phyloP scores from a whole-genome alignment of 1,140 invertebrate species.

The Arion vulgaris region DNA sequence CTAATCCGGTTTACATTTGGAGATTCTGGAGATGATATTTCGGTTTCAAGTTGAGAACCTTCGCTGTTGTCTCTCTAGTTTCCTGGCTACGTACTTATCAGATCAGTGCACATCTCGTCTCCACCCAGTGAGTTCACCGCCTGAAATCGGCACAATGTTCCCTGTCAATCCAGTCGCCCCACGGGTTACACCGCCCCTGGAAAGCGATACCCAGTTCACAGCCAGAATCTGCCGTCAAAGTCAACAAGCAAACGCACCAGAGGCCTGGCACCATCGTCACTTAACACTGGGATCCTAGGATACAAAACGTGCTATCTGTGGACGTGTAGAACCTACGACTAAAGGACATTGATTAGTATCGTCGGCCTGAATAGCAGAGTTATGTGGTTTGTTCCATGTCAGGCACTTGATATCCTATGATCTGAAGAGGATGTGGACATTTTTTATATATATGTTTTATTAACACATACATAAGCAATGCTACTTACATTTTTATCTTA shows the following conservation, averaged over 20 bases:
- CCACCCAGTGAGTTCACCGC: neutral
- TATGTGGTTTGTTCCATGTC: too few species aligned
- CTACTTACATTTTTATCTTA: too few species aligned
- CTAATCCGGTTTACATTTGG: too few species aligned
- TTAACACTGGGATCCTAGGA: neutral
- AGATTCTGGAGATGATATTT: too few species aligned
- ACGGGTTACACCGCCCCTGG: neutral
- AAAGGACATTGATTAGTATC: too few species aligned
- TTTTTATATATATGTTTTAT: too few species aligned
- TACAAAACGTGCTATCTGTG: constrained; percentile 1
- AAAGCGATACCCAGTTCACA: constrained; percentile 10
- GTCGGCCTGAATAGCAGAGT: too few species aligned
- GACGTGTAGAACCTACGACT: too few species aligned
- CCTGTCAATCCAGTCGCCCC: constrained; percentile 5
- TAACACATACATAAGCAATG: too few species aligned
- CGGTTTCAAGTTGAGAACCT: neutral
- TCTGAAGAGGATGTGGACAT: too few species aligned
- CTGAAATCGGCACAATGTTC: neutral
- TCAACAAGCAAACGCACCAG: constrained; percentile 13
- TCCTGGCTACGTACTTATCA: constrained; percentile 6
- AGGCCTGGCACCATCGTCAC: neutral
- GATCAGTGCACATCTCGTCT: neutral
- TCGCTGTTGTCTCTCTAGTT: neutral
- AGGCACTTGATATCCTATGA: too few species aligned
- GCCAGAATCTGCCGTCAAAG: neutral